phyloP scores from a whole-genome alignment of 2,888 invertebrate species.

The Nudaria mundana region DNA sequence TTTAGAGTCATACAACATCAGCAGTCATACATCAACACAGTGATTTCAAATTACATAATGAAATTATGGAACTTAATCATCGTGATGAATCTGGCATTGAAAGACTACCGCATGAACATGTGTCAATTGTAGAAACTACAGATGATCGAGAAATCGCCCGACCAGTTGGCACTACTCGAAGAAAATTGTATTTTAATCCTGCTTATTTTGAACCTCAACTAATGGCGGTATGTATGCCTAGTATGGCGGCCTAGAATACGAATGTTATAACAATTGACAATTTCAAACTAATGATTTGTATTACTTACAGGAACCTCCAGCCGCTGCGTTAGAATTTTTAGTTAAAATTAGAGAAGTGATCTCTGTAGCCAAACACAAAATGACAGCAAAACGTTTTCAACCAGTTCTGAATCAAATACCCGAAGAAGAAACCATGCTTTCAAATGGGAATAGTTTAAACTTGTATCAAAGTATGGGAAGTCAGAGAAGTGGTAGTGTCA shows the following conservation, averaged over 20 bases:
- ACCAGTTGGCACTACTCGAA: constrained; percentile 86
- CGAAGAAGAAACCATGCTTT: constrained; percentile 85
- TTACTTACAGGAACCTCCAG: constrained; percentile 90
- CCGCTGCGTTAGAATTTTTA: constrained; percentile 94
- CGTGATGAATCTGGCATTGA: constrained; percentile 84
- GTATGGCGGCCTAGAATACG: background rate
- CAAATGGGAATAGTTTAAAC: constrained; percentile 74
- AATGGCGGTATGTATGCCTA: constrained; percentile 84
- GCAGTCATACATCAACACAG: constrained; percentile 86
- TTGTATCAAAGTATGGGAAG: constrained; percentile 72
- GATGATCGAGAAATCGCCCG: constrained; percentile 86
- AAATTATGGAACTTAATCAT: constrained; percentile 57
- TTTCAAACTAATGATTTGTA: background rate
- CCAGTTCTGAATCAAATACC: constrained; percentile 90
- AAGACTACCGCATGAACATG: constrained; percentile 90
- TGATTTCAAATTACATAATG: constrained; percentile 57
- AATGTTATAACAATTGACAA: background rate
- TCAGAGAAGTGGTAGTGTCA: constrained; percentile 75
- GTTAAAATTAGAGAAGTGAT: constrained; percentile 95
- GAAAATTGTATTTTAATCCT: constrained; percentile 93
- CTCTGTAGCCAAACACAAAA: constrained; percentile 93
- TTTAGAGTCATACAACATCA: constrained; percentile 81
- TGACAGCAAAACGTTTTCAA: constrained; percentile 89
- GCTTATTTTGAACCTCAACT: constrained; percentile 95
- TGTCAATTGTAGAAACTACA: constrained; percentile 91